Evolutionary conservation across 2,888 invertebrate species (phyloP).

Genomic region (Idaea dimidiata): DNA sequence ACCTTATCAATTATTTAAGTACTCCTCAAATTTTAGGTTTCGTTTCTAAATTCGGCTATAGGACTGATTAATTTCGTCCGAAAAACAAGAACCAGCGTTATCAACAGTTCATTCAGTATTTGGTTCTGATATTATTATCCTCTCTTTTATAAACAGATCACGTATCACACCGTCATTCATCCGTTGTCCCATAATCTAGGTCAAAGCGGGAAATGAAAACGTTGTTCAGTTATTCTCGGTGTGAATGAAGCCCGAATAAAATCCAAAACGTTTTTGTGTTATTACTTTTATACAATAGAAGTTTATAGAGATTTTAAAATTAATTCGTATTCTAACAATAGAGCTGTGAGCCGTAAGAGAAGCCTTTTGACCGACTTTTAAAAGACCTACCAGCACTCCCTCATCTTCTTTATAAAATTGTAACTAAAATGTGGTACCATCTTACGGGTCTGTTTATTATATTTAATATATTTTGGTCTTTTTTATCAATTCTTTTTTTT

Average conservation of each 20-base stretch:
- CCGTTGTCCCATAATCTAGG: background rate
- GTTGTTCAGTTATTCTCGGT: background rate
- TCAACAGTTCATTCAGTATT: background rate
- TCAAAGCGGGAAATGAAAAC: background rate
- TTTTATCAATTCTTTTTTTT: no score
- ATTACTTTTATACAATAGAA: slow-evolving; percentile 10
- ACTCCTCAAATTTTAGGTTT: no score
- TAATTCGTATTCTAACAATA: slow-evolving; percentile 18
- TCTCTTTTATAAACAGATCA: background rate
- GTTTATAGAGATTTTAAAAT: slow-evolving; percentile 16
- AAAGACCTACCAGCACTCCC: background rate
- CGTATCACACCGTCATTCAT: background rate
- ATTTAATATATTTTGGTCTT: no score
- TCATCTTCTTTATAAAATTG: no score
- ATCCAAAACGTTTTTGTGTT: slow-evolving; percentile 1
- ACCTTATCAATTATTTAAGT: no score
- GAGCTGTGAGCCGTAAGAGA: background rate
- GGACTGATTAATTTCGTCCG: no score
- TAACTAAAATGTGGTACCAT: no score
- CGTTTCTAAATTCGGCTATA: no score
- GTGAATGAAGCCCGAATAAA: background rate
- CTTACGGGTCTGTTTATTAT: no score
- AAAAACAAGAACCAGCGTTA: background rate
- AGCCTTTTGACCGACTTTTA: background rate
- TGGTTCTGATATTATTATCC: background rate